Percentiles rank a stretch among this genome's conserved stretches.
Evolutionary conservation across 2,113 vertebrate genomes (phyloP).

Genomic region (Seriola rivoliana): DNA sequence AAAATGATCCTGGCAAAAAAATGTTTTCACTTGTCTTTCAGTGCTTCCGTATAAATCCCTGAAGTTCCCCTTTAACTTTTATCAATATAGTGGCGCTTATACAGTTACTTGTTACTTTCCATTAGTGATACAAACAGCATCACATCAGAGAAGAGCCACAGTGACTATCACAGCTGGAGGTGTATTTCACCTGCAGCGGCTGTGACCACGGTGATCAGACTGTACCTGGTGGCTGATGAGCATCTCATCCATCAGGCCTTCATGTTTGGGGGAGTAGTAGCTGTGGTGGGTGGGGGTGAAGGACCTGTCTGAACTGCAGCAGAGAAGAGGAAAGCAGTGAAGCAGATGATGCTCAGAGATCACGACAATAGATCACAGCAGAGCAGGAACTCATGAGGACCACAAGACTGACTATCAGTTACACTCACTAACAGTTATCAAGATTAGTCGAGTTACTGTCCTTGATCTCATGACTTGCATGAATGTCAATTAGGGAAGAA

Average conservation of each 20-base stretch:
- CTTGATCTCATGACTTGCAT: neutral
- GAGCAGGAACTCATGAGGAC: neutral
- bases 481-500: neutral
- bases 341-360: neutral
- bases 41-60: too few relatives aligned
- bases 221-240: slow-evolving; percentile 91
- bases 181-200: neutral
- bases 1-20: too few relatives aligned
- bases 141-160: neutral
- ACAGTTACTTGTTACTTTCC: too few relatives aligned
- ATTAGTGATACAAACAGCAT: neutral
- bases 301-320: slow-evolving; percentile 93
- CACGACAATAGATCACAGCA: neutral
- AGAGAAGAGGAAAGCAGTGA: slow-evolving; percentile 44
- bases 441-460: neutral
- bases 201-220: neutral
- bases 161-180: neutral
- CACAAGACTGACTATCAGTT: neutral
- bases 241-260: slow-evolving; percentile 92
- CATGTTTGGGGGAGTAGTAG: slow-evolving; percentile 89
- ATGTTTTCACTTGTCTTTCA: too few relatives aligned
- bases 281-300: slow-evolving; percentile 92
- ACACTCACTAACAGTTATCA: too few relatives aligned
- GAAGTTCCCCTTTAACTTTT: too few relatives aligned
- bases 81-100: too few relatives aligned